Evolutionary conservation across 2,113 vertebrate genomes (phyloP), one percentile per base, ranked within the genome.

Genomic region (Mus musculus): DNA sequence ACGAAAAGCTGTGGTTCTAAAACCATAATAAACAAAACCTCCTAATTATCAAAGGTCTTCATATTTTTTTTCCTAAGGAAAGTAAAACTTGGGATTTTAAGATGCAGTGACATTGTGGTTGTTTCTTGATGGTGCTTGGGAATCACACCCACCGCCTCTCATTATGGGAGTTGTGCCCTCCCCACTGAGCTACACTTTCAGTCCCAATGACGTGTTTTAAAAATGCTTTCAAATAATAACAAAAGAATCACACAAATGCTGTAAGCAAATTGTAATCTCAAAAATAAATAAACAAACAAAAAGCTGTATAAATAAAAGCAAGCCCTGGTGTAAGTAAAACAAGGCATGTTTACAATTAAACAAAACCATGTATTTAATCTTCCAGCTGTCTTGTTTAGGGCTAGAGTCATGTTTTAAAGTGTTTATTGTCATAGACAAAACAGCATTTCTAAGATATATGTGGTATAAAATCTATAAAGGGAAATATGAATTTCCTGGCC

Each of bases 1-100:
- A 65, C 7, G 96, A 98, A 97, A 98, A 99, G 3, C 80, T 96
- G 84, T 99, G 99, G 52, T 97, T 98, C 99, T 99, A 96, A n/a
- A 90, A 90, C 89, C 7, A 86, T 14, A 86, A 89, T 72, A 91
- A 77, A 33, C 7, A 87, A 89, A 17, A 8, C 73, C 39, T 33
- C 77, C 36, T 36, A 76, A 73, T 93, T 76, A 24, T 42, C 30
- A 81, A 89, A 77, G 46, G 67, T n/a, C 8, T 84, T 24, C 3
- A 7, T 54, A 4, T 59, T 59, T 42, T 78, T 42, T 73, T 46
- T 49, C 1, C 30, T 54, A 61, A 86, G 71, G 42, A 72, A 33
- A 2, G 61, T 16, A 75, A 89, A 89, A 76, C 42, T 63, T n/a
- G 59, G 17, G 49, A 87, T 56, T 86, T 96, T 77, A 59, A 54